phyloP scores from a whole-genome alignment of 2,888 invertebrate species.

The Lamellibrachia satsuma region DNA sequence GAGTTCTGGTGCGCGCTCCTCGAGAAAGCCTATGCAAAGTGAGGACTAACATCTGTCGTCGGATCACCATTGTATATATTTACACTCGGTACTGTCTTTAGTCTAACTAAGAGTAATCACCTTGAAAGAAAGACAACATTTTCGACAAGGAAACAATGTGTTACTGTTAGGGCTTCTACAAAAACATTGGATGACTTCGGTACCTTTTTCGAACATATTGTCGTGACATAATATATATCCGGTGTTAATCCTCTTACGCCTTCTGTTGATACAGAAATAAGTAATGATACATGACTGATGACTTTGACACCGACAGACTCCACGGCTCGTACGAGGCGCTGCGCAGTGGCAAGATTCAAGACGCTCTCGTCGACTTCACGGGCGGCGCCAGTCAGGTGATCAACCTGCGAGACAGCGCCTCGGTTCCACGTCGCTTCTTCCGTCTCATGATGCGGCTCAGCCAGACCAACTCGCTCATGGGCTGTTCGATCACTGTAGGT shows the following conservation, averaged over 20 bases:
- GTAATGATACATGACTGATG: background rate
- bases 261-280: too few species aligned
- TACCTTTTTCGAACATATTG: too few species aligned
- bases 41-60: background rate
- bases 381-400: conserved; percentile 55
- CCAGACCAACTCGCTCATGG: conserved; percentile 22
- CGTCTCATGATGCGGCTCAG: background rate
- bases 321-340: conserved; percentile 52
- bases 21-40: background rate
- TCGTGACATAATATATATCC: too few species aligned
- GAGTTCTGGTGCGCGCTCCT: background rate
- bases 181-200: too few species aligned
- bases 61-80: too few species aligned
- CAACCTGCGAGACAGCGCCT: conserved; percentile 39
- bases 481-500: conserved; percentile 23
- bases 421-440: conserved; percentile 43
- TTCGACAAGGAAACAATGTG: too few species aligned
- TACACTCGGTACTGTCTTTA: too few species aligned
- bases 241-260: too few species aligned
- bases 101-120: too few species aligned
- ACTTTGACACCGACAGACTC: conserved; percentile 33
- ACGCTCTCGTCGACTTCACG: conserved; percentile 57
- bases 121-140: too few species aligned
- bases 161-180: too few species aligned
- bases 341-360: conserved; percentile 55